Evolutionary conservation across 2,113 vertebrate species (phyloP).

Genomic region (Apodemus speciosus): DNA sequence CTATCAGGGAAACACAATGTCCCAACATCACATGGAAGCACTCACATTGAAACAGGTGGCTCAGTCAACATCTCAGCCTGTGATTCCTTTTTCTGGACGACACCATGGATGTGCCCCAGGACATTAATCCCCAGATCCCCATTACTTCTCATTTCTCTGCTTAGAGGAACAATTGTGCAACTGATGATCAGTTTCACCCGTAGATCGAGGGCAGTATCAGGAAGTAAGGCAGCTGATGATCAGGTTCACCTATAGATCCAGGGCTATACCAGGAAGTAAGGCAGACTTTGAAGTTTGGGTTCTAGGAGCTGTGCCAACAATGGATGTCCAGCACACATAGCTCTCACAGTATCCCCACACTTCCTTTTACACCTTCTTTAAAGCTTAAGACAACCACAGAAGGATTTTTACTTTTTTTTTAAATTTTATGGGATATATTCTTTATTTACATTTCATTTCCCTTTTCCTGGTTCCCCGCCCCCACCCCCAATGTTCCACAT

Average conservation of each 20-base stretch:
- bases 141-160: background rate
- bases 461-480: no score
- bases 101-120: no score
- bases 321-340: background rate
- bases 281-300: background rate
- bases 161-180: background rate
- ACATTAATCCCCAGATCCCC: rapidly evolving
- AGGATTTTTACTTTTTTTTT: background rate
- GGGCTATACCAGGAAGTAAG: no score
- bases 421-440: no score
- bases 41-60: no score
- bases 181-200: no score
- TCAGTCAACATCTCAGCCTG: background rate
- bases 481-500: no score
- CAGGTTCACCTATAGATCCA: no score
- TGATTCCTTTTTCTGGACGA: background rate
- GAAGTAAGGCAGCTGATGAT: no score
- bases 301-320: background rate
- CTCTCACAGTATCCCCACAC: no score
- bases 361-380: background rate
- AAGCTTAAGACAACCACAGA: background rate
- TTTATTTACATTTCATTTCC: no score
- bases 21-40: background rate
- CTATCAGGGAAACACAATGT: background rate
- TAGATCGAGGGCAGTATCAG: background rate